Percentiles rank a stretch among this genome's conserved stretches.
Conservation (phyloP, 37 sponge, comb jelly and placozoan species). For the Cliona cf. orientalis region DNA sequence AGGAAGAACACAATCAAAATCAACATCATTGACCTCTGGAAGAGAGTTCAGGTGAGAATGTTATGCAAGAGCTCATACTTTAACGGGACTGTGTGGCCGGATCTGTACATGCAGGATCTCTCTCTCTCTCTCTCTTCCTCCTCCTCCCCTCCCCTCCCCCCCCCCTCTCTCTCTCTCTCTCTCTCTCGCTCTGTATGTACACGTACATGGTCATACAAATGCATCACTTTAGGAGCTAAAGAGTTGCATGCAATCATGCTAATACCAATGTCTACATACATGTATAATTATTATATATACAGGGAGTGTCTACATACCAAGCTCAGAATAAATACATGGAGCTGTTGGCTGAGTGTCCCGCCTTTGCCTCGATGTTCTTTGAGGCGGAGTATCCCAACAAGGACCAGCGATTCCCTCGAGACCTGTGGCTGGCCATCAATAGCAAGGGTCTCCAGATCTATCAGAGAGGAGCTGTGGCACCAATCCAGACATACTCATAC, state of each 20-base stretch:
- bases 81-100: too few relatives aligned
- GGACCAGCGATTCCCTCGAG: constrained; percentile 77
- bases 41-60: constrained; percentile 71
- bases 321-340: constrained; percentile 89
- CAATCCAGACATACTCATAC: constrained; percentile 62
- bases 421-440: constrained; percentile 82
- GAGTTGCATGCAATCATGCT: background rate
- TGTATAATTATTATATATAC: background rate
- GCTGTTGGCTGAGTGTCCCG: constrained; percentile 63
- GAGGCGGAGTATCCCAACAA: constrained; percentile 72
- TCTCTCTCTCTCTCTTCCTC: too few relatives aligned
- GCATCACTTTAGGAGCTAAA: background rate
- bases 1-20: constrained; percentile 64
- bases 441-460: constrained; percentile 70
- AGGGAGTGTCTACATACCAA: constrained; percentile 74
- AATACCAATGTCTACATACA: background rate
- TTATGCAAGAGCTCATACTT: too few relatives aligned
- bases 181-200: background rate
- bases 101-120: too few relatives aligned
- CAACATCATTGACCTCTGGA: constrained; percentile 80
- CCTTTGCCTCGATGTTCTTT: constrained; percentile 86
- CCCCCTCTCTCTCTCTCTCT: background rate
- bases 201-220: background rate
- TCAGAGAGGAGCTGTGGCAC: constrained; percentile 57
- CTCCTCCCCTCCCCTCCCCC: too few relatives aligned